Base-by-base conservation (phyloP, 35 echinoderm and acorn worm species). In the Heliocidaris tuberculata region DNA sequence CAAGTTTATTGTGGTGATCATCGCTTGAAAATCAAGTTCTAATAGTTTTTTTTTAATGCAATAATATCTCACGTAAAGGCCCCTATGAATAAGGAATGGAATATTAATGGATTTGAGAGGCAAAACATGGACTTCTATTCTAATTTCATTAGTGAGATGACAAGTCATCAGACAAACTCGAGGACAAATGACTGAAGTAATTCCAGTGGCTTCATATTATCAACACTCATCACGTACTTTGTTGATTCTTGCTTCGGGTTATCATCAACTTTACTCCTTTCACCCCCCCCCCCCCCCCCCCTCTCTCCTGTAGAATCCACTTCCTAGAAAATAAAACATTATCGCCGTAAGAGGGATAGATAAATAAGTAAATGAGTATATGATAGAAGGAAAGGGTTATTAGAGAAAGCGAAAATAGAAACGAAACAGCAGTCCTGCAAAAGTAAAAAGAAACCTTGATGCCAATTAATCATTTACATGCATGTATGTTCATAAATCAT, bases 391-490 rank as follows among this genome's bases (percentile, higher is more conserved):
- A 78, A 78, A 78, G 17, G 65, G 4, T 27, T 78, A 6, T 6
- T 6, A 78, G 17, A 78, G 35, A 42, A 42, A 78, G 27, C 21
- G 65, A 89, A 86, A 47, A 31, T 35, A 89, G 31, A 89, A 48
- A 48, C 31, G 31, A 48, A 89, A 89, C 9, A 42, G 47, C 29
- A 88, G 13, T 48, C 15, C 50, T 52, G 12, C 16, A 47, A 24
- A 89, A 89, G 10, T n/a, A n/a, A 42, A 32, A 35, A 49, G 56
- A 93, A 59, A 59, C 91, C 47, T 59, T 9, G 48, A 19, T 59
- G 91, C 19, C 21, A 91, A 93, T 93, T 93, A 93, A 93, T 93
- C 91, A 93, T 93, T 93, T 93, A 93, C 91, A 42, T 93, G 91
- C 91, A 93, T 93, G 50, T 48, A 52, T 93, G 11, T 93, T 48